phyloP scores from a whole-genome alignment of 64 coral and sea anemone species.

The Platygyra sinensis region DNA sequence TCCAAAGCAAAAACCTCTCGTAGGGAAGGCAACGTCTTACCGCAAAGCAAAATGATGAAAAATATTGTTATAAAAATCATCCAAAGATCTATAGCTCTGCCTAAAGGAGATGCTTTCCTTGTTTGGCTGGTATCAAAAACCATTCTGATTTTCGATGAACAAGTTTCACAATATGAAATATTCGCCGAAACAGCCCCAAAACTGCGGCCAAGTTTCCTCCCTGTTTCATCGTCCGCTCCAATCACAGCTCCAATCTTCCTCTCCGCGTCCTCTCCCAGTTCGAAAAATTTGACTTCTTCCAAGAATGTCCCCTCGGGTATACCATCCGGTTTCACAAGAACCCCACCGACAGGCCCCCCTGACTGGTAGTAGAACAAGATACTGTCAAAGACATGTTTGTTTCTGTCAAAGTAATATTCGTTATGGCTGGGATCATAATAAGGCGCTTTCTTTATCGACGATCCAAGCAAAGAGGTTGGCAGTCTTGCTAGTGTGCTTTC shows the following conservation, averaged over 20 bases:
- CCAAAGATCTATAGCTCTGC: slow-evolving; percentile 23
- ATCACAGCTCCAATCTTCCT: background rate
- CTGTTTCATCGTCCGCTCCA: background rate
- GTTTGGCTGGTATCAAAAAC: slow-evolving; percentile 14
- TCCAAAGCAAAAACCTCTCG: background rate
- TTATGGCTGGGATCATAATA: slow-evolving; percentile 56
- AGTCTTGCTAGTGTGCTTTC: slow-evolving; percentile 75
- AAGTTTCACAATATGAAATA: background rate
- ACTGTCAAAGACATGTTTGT: slow-evolving; percentile 65
- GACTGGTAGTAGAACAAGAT: slow-evolving; percentile 90
- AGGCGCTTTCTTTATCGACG: slow-evolving; percentile 44
- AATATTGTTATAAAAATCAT: slow-evolving; percentile 58
- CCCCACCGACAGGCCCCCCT: slow-evolving; percentile 25
- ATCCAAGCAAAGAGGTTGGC: slow-evolving; percentile 76
- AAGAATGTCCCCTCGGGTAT: slow-evolving; percentile 55
- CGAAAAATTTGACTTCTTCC: slow-evolving; percentile 74
- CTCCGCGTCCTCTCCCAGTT: slow-evolving; percentile 64
- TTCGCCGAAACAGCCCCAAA: background rate
- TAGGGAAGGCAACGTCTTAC: slow-evolving; percentile 70
- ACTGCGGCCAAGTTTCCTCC: background rate
- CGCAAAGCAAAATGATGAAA: slow-evolving; percentile 48
- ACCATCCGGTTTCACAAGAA: slow-evolving; percentile 71
- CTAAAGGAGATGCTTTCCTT: background rate
- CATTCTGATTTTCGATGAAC: background rate
- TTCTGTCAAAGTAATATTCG: slow-evolving; percentile 68